Base-by-base conservation (phyloP, 1,140 invertebrate genomes). In the Sitophilus oryzae region DNA sequence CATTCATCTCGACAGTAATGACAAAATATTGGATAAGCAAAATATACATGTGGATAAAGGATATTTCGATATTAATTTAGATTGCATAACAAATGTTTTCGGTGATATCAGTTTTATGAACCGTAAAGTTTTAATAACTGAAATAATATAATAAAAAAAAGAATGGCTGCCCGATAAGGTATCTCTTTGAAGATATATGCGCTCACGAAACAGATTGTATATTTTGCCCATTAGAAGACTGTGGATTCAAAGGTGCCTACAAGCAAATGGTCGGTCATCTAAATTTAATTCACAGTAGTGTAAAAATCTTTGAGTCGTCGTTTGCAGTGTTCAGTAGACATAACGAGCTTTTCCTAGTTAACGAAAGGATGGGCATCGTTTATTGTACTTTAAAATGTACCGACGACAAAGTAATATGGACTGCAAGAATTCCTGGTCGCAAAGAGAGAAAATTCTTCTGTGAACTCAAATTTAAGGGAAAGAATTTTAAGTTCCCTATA, bases 121-220 rank as follows among this genome's bases (percentile, higher is more conserved):
- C 10, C 60, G 58, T 23, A 36, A 38, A 4, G 37, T 62, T 6
- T 50, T 38, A 35, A 54, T 56, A 25, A 59, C 3, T 37, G 62
- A 34, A 68, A 68, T 38, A 48, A 19, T 11, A 56, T 61, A 34
- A 37, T 67, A 10, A 65, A 69, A 52, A 58, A 61, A 10, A 59
- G 63, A 38, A 56, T 15, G 67, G 67, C 2, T 69, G 67, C 23
- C 53, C 36, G 8, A 54, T 65, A 45, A 61, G 51, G 14, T 41
- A 58, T 10, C 36, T 51, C 4, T 66, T 59, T 54, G 54, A 55
- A 20, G 58, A 66, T 34, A 60, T 69, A 3, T 40, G 56, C 6
- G 53, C 47, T 2, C 67, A 69, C 53, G 65, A 69, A 40, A 50
- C 47, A 10, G 59, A 63, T n/a, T 69, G 67, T 40, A 52, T 41